Conservation (phyloP, 2,888 invertebrate species). For the Pandemis corylana region DNA sequence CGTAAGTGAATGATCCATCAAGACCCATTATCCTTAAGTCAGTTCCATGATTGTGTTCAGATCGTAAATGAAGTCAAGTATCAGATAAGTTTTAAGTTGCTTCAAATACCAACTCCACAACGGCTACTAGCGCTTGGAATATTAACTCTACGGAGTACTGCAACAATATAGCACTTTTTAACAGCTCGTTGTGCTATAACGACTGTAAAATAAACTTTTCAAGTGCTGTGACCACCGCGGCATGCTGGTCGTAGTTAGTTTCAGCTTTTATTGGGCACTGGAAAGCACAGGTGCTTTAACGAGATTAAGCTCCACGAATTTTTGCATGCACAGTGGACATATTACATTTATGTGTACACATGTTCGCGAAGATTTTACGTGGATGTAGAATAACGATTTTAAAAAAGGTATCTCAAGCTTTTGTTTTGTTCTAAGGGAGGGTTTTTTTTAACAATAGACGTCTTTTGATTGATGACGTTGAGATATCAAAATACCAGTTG, state of each 20-base stretch:
- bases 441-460: no score
- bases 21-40: no score
- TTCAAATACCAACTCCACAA: neutral
- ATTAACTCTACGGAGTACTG: neutral
- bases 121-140: no score
- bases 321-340: neutral
- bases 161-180: conserved; percentile 5
- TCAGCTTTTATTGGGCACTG: neutral
- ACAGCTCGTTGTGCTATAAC: conserved; percentile 1
- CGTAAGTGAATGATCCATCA: no score
- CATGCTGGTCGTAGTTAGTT: neutral
- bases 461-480: no score
- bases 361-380: neutral
- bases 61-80: no score
- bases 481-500: no score
- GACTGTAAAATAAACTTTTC: conserved; percentile 4
- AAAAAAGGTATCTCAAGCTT: neutral
- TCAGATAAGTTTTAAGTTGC: no score
- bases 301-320: neutral
- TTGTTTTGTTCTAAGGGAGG: no score
- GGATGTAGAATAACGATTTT: neutral
- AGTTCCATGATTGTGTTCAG: no score
- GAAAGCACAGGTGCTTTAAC: neutral
- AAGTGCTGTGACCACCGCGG: neutral
- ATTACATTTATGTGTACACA: neutral